Conservation (phyloP, 2,113 vertebrate genomes). For the Mystacornis crossleyi region DNA sequence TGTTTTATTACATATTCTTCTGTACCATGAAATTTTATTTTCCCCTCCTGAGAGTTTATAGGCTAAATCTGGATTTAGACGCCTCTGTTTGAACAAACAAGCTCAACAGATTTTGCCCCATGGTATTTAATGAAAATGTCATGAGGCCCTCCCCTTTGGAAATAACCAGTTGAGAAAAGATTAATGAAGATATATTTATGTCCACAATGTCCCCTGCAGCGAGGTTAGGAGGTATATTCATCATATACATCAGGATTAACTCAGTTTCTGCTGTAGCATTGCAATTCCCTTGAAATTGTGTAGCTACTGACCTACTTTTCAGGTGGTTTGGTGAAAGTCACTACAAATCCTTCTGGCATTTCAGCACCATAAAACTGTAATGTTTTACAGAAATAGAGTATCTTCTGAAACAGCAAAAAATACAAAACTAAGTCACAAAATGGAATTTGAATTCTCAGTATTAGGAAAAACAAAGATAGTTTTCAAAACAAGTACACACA, state of each 20-base stretch:
- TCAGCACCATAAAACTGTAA: not conserved
- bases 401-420: not conserved
- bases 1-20: not conserved
- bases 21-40: not conserved
- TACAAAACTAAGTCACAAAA: not conserved
- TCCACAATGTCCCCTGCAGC: not conserved
- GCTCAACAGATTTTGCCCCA: not conserved
- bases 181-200: slow-evolving; percentile 24
- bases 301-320: slow-evolving; percentile 56
- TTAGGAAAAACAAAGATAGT: not conserved
- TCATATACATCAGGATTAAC: slow-evolving; percentile 19
- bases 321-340: slow-evolving; percentile 35
- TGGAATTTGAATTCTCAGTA: not conserved
- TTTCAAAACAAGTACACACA: not conserved
- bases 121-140: slow-evolving; percentile 2
- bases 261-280: not conserved
- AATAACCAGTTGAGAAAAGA: slow-evolving; percentile 14
- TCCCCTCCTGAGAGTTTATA: not conserved
- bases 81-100: not conserved
- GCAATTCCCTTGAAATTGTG: not conserved
- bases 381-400: not conserved
- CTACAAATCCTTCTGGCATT: not conserved
- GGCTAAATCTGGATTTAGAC: not conserved
- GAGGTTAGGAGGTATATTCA: not conserved
- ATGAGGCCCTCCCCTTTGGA: not conserved